phyloP scores from a whole-genome alignment of 1,140 invertebrate genomes.

The Drosophila kurseongensis region DNA sequence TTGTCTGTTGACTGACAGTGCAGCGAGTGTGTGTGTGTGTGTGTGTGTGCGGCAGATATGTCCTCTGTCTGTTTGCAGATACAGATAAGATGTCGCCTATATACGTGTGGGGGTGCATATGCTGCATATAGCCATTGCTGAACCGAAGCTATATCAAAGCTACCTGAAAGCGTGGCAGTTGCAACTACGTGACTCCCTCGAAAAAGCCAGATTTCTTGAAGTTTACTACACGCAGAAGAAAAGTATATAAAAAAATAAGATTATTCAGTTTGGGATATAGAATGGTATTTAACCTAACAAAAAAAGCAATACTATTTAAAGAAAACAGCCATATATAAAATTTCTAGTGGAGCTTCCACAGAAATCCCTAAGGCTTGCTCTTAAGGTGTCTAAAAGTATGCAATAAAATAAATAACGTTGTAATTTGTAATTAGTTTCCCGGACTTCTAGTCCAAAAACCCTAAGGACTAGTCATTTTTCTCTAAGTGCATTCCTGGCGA shows the following conservation, averaged over 20 bases:
- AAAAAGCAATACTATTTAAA: too few relatives aligned
- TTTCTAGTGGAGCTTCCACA: too few relatives aligned
- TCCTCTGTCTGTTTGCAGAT: conserved; percentile 73
- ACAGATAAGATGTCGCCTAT: conserved; percentile 49
- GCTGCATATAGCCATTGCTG: conserved; percentile 26
- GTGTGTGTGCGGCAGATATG: conserved; percentile 29
- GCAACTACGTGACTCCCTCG: conserved; percentile 63
- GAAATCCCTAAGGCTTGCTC: too few relatives aligned
- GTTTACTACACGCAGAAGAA: conserved; percentile 19
- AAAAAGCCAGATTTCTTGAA: conserved; percentile 71
- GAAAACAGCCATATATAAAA: too few relatives aligned
- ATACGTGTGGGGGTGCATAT: conserved; percentile 56
- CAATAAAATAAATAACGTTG: too few relatives aligned
- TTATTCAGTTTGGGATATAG: too few relatives aligned
- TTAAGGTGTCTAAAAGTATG: too few relatives aligned
- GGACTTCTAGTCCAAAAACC: too few relatives aligned
- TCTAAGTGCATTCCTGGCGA: neutral
- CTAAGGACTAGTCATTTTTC: neutral
- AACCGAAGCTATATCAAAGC: conserved; percentile 14
- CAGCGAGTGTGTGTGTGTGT: conserved; percentile 16
- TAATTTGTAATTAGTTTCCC: too few relatives aligned
- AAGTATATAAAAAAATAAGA: neutral
- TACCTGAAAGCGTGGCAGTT: conserved; percentile 62
- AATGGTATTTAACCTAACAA: too few relatives aligned
- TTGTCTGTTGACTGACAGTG: conserved; percentile 59